Base-by-base conservation (phyloP, 2,113 vertebrate species). In the Paralichthys olivaceus region DNA sequence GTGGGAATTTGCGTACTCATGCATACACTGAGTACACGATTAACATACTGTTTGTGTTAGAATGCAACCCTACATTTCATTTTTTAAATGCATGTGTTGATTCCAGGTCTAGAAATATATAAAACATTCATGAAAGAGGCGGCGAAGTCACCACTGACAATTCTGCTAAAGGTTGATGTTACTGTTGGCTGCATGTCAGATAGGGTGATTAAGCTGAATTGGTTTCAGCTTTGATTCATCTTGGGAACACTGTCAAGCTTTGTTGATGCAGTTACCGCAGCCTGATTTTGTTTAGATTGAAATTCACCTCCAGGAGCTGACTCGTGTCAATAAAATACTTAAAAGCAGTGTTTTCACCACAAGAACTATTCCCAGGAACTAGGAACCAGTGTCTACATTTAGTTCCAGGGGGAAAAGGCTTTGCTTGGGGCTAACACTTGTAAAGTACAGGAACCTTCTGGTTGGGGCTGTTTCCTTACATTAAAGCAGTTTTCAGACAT, bases 11-110 rank as follows among this genome's bases (percentile, higher is more conserved):
- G 55, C 47, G 53, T 51, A 19, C 32, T 56, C 59, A 65, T 55
- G 34, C 51, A 55, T 75, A 28, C 45, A 14, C 17, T 26, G 60
- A 83, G 71, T 83, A 60, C 64, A 71, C 47, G 67, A 70, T 55
- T 28, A 5, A 26, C n/a, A 19, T 57, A 8, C 55, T 70, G 78
- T 32, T 53, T 62, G 51, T 53, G 51, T 53, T 17, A 13, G 45
- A 47, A 49, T 61, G 58, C 54, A 7, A 54, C 3, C n/a, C 51
- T 54, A 54, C 9, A 43, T 58, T 60, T 29, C 0, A 40, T 8
- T 54, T 54, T 25, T 49, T 47, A 55, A 2, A 19, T 73, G 68
- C 29, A 53, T 55, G 56, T 64, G n/a, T 61, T 20, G 66, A 53
- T 79, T 66, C 19, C 45, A 13, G 25, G 53, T 34, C 7, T 2